Evolutionary conservation across 1,140 invertebrate species (phyloP).

Genomic region (Neodiprion fabricii): DNA sequence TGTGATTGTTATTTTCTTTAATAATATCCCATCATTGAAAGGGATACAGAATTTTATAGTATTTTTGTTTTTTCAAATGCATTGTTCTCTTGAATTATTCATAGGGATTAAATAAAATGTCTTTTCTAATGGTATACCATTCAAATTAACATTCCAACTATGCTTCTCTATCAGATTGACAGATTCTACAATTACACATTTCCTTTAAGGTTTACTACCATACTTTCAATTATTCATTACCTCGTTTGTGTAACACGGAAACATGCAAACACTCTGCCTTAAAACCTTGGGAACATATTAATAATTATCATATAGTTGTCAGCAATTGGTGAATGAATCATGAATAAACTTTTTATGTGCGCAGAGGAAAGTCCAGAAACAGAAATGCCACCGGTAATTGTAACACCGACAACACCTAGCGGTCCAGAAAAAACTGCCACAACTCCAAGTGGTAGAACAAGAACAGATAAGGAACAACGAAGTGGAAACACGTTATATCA

Average conservation of each 20-base stretch:
- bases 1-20: neutral
- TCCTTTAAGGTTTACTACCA: no score
- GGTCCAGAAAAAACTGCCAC: conserved; percentile 51
- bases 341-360: no score
- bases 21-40: neutral
- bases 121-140: neutral
- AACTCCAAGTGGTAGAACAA: conserved; percentile 69
- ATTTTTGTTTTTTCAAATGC: neutral
- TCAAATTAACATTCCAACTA: neutral
- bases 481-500: conserved; percentile 92
- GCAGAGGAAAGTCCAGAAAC: conserved; percentile 59
- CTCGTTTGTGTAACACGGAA: no score
- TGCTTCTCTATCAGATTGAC: no score
- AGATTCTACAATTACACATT: no score
- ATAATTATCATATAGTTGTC: no score
- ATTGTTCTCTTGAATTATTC: neutral
- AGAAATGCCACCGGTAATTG: conserved; percentile 58
- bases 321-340: no score
- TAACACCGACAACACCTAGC: conserved; percentile 63
- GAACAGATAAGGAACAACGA: conserved; percentile 86
- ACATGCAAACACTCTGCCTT: no score
- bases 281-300: no score
- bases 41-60: neutral
- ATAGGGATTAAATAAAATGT: neutral
- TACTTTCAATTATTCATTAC: no score